phyloP scores from a whole-genome alignment of 2,888 invertebrate genomes.

The Melanostoma mellinum region DNA sequence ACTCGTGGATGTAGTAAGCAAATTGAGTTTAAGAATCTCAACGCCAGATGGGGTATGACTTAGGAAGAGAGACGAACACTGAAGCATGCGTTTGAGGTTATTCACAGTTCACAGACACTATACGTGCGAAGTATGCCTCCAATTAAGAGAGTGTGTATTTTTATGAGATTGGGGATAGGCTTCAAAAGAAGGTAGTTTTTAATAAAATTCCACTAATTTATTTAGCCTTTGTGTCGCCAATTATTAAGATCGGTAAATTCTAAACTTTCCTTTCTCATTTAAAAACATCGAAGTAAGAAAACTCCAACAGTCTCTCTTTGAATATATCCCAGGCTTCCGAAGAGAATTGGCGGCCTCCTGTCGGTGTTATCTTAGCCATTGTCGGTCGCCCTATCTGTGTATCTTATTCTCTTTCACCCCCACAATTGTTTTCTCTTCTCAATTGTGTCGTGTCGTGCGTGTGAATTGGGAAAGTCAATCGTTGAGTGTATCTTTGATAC shows the following conservation, averaged over 20 bases:
- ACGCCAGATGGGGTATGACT: slow-evolving; percentile 78
- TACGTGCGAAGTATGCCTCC: slow-evolving; percentile 42
- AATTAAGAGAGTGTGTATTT: slow-evolving; percentile 39
- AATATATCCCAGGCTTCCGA: no score
- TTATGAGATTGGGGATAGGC: background rate
- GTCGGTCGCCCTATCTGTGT: slow-evolving; percentile 48
- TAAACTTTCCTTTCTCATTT: no score
- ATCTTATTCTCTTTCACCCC: slow-evolving; percentile 60
- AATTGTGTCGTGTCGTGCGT: slow-evolving; percentile 1
- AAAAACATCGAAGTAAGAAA: no score
- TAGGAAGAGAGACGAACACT: slow-evolving; percentile 32
- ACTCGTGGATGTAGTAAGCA: slow-evolving; percentile 38
- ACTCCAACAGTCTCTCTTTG: slow-evolving; percentile 30
- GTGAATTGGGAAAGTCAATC: slow-evolving; percentile 26
- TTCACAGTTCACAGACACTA: slow-evolving; percentile 27
- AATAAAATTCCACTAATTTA: no score
- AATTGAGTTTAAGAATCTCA: slow-evolving; percentile 74
- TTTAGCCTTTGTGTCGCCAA: background rate
- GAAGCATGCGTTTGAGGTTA: slow-evolving; percentile 54
- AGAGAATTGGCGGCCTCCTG: no score
- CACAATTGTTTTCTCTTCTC: slow-evolving; percentile 46
- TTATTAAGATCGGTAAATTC: background rate
- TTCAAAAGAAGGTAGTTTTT: no score
- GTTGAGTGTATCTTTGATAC: slow-evolving; percentile 10
- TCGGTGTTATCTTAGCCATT: background rate